Evolutionary conservation across 2,113 vertebrate genomes (phyloP).

Genomic region (Phainopepla nitens): DNA sequence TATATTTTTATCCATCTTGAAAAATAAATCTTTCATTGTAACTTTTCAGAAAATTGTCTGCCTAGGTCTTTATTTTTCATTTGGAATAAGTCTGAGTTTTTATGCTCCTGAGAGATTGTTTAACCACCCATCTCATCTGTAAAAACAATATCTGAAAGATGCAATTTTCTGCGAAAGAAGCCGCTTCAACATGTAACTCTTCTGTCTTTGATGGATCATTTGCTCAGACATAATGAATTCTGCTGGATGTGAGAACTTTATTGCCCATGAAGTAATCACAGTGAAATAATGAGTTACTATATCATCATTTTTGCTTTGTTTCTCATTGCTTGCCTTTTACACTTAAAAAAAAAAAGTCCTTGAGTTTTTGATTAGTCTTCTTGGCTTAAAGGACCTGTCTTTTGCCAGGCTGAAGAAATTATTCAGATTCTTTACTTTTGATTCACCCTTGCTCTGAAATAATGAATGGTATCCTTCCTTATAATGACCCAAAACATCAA

Average conservation of each 20-base stretch:
- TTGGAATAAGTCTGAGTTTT: neutral
- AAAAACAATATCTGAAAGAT: neutral
- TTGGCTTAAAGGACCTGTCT: neutral
- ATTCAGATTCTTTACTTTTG: constrained; percentile 40
- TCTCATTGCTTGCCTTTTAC: neutral
- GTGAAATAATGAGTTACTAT: neutral
- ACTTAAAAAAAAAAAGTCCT: neutral
- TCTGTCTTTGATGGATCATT: constrained; percentile 16
- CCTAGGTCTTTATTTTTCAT: neutral
- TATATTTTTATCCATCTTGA: neutral
- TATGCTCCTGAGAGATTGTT: neutral
- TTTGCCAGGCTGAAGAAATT: neutral
- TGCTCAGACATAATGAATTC: constrained; percentile 31
- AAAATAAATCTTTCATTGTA: neutral
- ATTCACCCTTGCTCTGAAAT: neutral
- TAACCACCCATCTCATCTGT: neutral
- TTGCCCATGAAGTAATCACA: constrained; percentile 2
- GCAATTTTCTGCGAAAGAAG: constrained; percentile 8
- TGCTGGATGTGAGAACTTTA: constrained; percentile 27
- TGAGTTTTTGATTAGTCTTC: neutral
- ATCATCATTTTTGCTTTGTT: neutral
- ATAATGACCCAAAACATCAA: constrained; percentile 3
- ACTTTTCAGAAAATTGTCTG: neutral
- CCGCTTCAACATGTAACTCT: constrained; percentile 16
- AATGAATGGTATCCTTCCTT: neutral